phyloP scores from a whole-genome alignment of 2,797 vertebrate genomes.

The Tadarida brasiliensis region DNA sequence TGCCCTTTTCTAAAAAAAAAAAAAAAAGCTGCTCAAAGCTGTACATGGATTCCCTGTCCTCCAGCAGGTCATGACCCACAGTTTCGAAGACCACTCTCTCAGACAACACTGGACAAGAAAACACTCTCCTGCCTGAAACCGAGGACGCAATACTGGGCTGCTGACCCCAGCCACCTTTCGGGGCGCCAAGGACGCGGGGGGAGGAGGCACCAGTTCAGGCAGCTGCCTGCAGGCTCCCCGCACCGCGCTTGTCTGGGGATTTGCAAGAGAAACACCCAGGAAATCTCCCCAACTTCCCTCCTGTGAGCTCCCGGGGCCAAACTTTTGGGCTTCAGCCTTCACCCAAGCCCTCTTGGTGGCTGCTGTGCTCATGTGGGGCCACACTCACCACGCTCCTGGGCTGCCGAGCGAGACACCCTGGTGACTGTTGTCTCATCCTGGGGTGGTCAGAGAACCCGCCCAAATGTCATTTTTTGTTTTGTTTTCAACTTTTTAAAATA shows the following conservation, averaged over 20 bases:
- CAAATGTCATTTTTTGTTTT: fast-evolving
- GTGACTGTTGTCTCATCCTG: neutral
- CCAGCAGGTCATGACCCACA: neutral
- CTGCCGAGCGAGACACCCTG: fast-evolving
- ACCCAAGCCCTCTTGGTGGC: fast-evolving
- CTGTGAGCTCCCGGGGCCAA: neutral
- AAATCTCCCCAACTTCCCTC: neutral
- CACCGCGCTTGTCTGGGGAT: neutral
- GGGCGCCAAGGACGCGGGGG: no score
- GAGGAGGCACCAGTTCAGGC: no score
- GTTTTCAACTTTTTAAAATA: neutral
- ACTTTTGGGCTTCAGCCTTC: neutral
- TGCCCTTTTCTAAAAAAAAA: neutral
- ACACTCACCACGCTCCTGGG: neutral
- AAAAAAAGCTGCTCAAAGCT: neutral
- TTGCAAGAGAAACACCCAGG: fast-evolving
- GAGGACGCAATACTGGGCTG: neutral
- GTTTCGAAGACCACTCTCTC: neutral
- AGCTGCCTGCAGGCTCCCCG: no score
- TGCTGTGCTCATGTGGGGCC: neutral
- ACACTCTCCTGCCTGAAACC: neutral
- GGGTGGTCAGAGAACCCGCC: neutral
- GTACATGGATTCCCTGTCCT: neutral
- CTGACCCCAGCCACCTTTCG: no score
- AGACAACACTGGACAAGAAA: neutral